These are phyloP conservation scores for fruit fly (Drosophila melanogaster) DNA, from an alignment of 1,140 invertebrate species.

Conservation along the genomic window DNA sequence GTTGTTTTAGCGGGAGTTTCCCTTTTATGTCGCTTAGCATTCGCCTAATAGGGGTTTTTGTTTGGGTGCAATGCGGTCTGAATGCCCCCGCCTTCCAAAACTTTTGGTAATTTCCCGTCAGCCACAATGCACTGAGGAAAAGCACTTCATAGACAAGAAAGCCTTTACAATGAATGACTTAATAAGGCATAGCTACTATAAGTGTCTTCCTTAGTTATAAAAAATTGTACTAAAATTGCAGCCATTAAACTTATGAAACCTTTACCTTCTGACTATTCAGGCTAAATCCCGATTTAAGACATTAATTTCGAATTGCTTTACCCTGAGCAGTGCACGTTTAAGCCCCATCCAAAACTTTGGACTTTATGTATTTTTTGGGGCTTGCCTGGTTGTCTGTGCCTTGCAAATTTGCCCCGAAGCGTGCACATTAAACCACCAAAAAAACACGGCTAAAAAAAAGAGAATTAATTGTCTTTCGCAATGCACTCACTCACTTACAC, in stretches of 20 bases:
- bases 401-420: conserved; percentile 52
- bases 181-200: too few relatives aligned
- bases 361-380: conserved; percentile 21
- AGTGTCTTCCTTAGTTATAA: too few relatives aligned
- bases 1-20: conserved; percentile 28
- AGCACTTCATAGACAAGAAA: neutral
- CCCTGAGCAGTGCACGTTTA: conserved; percentile 9
- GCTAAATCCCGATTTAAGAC: neutral
- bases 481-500: conserved; percentile 53
- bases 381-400: conserved; percentile 29
- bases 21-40: conserved; percentile 52
- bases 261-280: neutral
- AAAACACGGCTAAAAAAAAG: conserved; percentile 35
- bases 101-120: conserved; percentile 48
- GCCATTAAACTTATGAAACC: neutral
- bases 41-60: conserved; percentile 60
- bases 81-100: conserved; percentile 17
- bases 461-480: conserved; percentile 80
- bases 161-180: too few relatives aligned
- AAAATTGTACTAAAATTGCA: neutral
- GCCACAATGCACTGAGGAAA: conserved; percentile 8
- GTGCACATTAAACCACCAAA: conserved; percentile 35
- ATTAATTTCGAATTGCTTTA: neutral
- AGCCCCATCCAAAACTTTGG: conserved; percentile 36
- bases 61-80: conserved; percentile 36